phyloP scores from a whole-genome alignment of 2,888 invertebrate species.

The Eutolmus rufibarbis region DNA sequence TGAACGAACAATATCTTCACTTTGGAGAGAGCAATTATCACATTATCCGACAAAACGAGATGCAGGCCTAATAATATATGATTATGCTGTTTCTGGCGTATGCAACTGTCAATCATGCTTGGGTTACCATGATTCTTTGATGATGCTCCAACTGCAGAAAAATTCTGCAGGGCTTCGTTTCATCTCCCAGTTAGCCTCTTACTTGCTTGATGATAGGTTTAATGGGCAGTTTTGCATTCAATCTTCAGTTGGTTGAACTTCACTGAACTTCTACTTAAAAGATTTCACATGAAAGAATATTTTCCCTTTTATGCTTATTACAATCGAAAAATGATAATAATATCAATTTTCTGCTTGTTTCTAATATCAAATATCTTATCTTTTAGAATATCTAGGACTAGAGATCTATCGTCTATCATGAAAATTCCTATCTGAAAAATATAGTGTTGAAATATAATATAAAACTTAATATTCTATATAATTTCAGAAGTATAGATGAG shows the following conservation, averaged over 20 bases:
- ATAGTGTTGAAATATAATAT: too few species aligned
- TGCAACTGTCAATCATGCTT: slow-evolving; percentile 25
- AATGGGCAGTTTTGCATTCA: neutral
- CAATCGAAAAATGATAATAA: neutral
- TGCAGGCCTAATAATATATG: slow-evolving; percentile 12
- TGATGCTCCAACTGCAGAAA: neutral
- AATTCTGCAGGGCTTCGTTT: neutral
- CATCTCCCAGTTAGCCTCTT: neutral
- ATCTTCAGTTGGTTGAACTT: neutral
- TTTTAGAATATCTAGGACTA: too few species aligned
- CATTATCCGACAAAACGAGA: slow-evolving; percentile 33
- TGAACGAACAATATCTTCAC: neutral
- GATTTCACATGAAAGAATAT: neutral
- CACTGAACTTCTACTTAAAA: neutral
- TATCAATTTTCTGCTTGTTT: too few species aligned
- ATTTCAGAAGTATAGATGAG: too few species aligned
- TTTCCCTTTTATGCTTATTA: neutral
- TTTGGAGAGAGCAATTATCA: slow-evolving; percentile 3
- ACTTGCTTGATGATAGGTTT: neutral
- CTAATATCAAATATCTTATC: too few species aligned
- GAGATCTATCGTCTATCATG: too few species aligned
- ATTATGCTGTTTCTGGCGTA: slow-evolving; percentile 1
- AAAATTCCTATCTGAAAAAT: too few species aligned
- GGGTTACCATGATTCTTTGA: neutral
- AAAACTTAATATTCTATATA: too few species aligned